Percentiles rank a stretch among this genome's conserved stretches.
phyloP scores from a whole-genome alignment of 2,113 vertebrate genomes.

The Pipra filicauda region DNA sequence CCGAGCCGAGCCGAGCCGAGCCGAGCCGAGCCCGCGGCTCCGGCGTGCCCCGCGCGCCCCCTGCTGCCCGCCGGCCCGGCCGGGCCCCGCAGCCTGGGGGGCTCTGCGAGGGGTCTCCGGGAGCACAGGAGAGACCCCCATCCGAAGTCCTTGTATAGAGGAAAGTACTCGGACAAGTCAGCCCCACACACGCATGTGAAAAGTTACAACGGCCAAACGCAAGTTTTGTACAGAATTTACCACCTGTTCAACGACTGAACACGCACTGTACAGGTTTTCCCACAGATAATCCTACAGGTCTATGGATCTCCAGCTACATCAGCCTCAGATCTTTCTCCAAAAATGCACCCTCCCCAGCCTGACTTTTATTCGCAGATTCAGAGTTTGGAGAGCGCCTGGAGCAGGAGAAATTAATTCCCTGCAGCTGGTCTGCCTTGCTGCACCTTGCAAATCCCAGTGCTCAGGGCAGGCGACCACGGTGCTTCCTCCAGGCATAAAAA shows the following conservation, averaged over 20 bases:
- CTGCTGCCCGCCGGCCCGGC: slow-evolving; percentile 72
- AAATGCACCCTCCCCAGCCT: background rate
- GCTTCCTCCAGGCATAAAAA: background rate
- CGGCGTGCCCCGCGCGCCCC: slow-evolving; percentile 92
- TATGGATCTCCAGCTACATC: background rate
- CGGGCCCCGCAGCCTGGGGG: background rate
- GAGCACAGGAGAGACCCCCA: background rate
- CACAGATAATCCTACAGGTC: background rate
- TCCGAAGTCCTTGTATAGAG: background rate
- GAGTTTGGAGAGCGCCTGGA: background rate
- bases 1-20: background rate
- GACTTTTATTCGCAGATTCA: background rate
- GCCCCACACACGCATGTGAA: rapidly evolving
- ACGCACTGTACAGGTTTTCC: rapidly evolving
- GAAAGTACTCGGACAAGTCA: background rate
- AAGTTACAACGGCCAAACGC: background rate
- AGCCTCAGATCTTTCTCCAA: background rate
- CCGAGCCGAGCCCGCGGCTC: slow-evolving; percentile 60
- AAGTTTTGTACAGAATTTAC: background rate
- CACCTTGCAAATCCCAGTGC: background rate
- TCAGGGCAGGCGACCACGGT: background rate
- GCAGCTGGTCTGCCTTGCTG: background rate
- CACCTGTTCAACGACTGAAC: rapidly evolving
- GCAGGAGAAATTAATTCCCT: background rate
- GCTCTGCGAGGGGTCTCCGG: background rate